Evolutionary conservation across 2,797 vertebrate species (phyloP), one percentile per base, ranked within the genome.

Genomic region (Acrossocheilus fasciatus): DNA sequence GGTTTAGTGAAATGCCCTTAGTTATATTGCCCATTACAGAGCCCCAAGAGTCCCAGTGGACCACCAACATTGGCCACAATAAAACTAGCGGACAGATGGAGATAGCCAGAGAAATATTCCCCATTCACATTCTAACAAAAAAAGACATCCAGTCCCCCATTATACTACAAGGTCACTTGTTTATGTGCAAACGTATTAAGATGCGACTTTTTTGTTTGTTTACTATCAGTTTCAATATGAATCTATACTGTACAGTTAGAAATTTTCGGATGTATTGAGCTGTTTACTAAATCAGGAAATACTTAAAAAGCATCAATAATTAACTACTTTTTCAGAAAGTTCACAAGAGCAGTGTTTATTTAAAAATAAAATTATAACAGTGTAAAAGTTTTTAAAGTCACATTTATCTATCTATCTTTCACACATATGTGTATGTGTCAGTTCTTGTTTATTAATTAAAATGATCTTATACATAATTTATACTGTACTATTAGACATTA

Each of bases 61-160:
- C 66, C 34, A 20, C 64, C 69, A 75, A 72, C 82, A 75, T 73
- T 77, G 81, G 81, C 80, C 76, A 77, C 88, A 86, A 82, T 90
- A 88, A 90, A 89, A 87, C 59, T 77, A 88, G 77, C 83, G 83
- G 87, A 91, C 90, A 92, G 90, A 92, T 91, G 90, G 88, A 89
- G 77, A 80, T 52, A 81, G 83, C 69, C 74, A 87, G 68, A 75
- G 57, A 80, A 34, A 91, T 68, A 57, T 59, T 84, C 74, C 70
- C 81, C n/a, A 72, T 81, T 81, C 76, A 75, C 77, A 79, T 79
- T 80, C 74, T 26, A 30, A 62, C 52, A 52, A 69, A 84, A 41
- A 89, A 89, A 75, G 83, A 54, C 15, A 54, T 59, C 45, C 68
- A 85, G 70, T 0, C 69, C 66, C 70, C 82, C 75, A 68, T 89